A percentile compares a stretch with the other conserved stretches of the same genome.
Conservation (phyloP, 2,888 invertebrate species). For the Phyllotreta striolata region DNA sequence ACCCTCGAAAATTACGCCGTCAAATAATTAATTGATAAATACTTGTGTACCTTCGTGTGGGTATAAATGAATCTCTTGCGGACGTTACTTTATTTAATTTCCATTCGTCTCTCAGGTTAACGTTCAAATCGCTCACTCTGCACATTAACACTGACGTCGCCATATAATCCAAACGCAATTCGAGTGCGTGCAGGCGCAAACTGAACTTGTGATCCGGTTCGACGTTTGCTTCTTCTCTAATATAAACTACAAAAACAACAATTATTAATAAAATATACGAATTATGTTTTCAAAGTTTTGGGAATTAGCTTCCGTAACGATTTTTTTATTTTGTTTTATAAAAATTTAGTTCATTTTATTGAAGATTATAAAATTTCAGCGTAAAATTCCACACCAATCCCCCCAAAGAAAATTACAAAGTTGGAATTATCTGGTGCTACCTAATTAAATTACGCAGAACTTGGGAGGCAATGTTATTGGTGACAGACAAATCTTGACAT, state of each 20-base stretch:
- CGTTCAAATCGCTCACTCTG: conserved; percentile 82
- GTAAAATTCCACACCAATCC: too few relatives aligned
- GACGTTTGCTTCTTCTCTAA: conserved; percentile 87
- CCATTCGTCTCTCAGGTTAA: conserved; percentile 89
- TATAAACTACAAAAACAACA: conserved; percentile 70
- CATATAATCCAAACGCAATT: conserved; percentile 96
- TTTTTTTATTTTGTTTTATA: too few relatives aligned
- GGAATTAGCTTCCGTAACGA: too few relatives aligned
- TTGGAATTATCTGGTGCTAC: too few relatives aligned
- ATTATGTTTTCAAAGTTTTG: too few relatives aligned
- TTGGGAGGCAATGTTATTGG: too few relatives aligned
- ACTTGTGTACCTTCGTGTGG: conserved; percentile 66
- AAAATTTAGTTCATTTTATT: too few relatives aligned
- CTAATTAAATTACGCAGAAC: too few relatives aligned
- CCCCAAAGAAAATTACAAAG: too few relatives aligned
- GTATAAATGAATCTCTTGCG: conserved; percentile 65
- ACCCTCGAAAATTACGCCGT: conserved; percentile 1
- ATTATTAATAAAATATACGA: conserved; percentile 1
- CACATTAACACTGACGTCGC: conserved; percentile 95
- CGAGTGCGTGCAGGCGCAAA: conserved; percentile 82
- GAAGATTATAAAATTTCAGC: too few relatives aligned
- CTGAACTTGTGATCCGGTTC: conserved; percentile 84
- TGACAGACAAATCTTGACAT: too few relatives aligned
- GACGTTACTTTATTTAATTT: conserved; percentile 66
- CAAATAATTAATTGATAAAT: background rate